Base-by-base conservation (phyloP, 2,888 invertebrate genomes). In the Cataglyphis cursor region DNA sequence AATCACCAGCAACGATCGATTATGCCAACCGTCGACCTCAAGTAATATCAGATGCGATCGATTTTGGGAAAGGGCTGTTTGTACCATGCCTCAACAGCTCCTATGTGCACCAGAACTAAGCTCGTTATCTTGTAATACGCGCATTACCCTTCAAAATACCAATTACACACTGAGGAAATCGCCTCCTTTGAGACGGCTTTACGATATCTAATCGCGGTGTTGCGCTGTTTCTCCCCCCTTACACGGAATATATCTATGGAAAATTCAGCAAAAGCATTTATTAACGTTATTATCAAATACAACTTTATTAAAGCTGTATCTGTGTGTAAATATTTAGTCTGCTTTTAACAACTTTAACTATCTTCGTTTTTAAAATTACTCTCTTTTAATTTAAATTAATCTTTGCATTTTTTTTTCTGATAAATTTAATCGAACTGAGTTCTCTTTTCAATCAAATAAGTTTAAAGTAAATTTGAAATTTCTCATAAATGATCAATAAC, bases 11-110 rank as follows among this genome's bases (percentile, higher is more conserved):
- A 76, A 65, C 76, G 28, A 76, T 76, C 65, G 76, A 76, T 76
- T 76, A 57, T 15, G 54, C 41, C n/a, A 54, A 28, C 65, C 28
- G 9, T 65, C n/a, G 38, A 64, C 38, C 66, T 41, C 57, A 57
- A 66, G 41, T 76, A 76, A 76, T 65, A 65, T n/a, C 28, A 65
- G 76, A 65, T 28, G 57, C 76, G 65, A 76, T 76, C 66, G 76
- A 54, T 75, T 64, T 18, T 41, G 15, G n/a, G 57, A 41, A 76
- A 76, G 15, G 51, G 41, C 54, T 57, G 38, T 28, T 57, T 41
- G 66, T 41, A 76, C 24, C 64, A 28, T 38, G 51, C 51, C 41
- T 66, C 28, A 66, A 76, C 38, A 57, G 28, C 57, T 76, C 12
- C 54, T 31, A 28, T 57, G 66, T 66, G 28, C 28, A 24, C 24